Evolutionary conservation across 2,797 vertebrate species (phyloP), one percentile per base, ranked within the genome.

Genomic region (Pantherophis vulpinus): DNA sequence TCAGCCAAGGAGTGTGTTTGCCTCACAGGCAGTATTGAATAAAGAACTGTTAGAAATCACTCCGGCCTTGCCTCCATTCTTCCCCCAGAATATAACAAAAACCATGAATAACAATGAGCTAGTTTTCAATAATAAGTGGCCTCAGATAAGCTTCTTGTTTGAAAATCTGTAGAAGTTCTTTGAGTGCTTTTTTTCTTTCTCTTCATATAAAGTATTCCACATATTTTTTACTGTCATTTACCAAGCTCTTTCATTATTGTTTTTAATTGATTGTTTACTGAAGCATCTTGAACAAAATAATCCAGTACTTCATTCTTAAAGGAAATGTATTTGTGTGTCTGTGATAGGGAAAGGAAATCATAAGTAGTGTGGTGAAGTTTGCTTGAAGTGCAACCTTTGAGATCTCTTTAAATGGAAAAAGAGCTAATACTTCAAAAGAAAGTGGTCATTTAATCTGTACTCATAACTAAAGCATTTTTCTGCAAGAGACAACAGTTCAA

Each of bases 311-410:
- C 11, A 42, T 60, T 88, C 92, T 79, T 63, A 88, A 90, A 90
- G 83, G 66, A 56, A 90, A 47, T 16, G 1, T 58, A 89, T 95
- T 8, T 94, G 89, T 18, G 14, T 88, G n/a, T 59, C 32, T 89
- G 29, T 70, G 59, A 42, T 61, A 29, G 9, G 18, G n/a, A 87
- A 18, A n/a, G 29, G 55, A n/a, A 56, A 88, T 18, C 4, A 10
- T 20, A 32, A 91, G 56, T 60, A 58, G 29, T 42, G 63, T 88
- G 83, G 86, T 87, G 47, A 91, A 63, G 91, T 86, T 93, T 89
- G n/a, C 47, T 93, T 83, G 70, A 91, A 92, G 55, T n/a, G 23
- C 74, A 92, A 51, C 88, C 89, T 96, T 94, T 92, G 89, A 88
- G 86, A 51, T 63, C n/a, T 51, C 86, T 94, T 92, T 95, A 63